Evolutionary conservation across 2,888 invertebrate species (phyloP).

Genomic region (Acholoe squamosa): DNA sequence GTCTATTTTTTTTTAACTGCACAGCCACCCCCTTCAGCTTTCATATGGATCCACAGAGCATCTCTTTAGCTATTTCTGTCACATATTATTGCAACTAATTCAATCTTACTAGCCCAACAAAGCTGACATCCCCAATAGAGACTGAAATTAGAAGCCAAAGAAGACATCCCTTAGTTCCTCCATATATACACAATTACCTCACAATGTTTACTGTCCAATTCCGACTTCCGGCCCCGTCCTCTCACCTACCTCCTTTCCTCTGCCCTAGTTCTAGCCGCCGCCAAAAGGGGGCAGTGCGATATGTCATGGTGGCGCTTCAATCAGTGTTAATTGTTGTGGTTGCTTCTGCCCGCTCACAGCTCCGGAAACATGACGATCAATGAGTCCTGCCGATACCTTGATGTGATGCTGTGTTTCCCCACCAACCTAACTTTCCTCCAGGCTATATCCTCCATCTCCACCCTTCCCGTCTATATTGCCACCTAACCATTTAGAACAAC

Average conservation of each 20-base stretch:
- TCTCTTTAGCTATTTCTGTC: no score
- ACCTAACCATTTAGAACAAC: neutral
- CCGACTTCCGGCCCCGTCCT: neutral
- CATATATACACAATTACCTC: no score
- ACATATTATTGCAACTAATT: no score
- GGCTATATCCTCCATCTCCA: neutral
- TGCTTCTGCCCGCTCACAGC: neutral
- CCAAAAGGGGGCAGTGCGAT: neutral
- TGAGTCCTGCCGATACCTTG: neutral
- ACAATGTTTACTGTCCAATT: no score
- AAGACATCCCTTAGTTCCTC: no score
- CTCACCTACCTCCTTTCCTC: slow-evolving; percentile 8
- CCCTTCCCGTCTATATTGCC: neutral
- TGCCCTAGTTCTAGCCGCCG: neutral
- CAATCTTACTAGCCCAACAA: no score
- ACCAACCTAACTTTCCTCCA: neutral
- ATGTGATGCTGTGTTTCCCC: no score
- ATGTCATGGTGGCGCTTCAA: neutral
- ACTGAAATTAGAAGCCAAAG: no score
- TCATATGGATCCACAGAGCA: no score
- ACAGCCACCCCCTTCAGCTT: no score
- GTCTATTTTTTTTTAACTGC: no score
- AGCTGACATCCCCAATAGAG: no score
- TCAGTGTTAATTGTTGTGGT: slow-evolving; percentile 19
- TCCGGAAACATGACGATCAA: neutral